Conservation (phyloP, 2,888 invertebrate species). For the Spodoptera picta region DNA sequence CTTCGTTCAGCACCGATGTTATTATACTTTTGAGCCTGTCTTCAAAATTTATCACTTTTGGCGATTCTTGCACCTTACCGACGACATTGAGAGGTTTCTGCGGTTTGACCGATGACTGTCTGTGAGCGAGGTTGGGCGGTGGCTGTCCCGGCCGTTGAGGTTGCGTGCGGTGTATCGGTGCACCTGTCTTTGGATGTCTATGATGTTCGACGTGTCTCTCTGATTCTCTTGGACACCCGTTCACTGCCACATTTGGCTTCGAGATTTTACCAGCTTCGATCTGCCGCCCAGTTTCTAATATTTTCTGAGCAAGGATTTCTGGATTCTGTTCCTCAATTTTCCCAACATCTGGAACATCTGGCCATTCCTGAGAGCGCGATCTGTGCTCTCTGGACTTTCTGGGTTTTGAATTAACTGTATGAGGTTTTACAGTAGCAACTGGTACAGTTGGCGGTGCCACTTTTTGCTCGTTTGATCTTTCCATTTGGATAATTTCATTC, state of each 20-base stretch:
- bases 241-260: slow-evolving; percentile 81
- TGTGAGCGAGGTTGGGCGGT: slow-evolving; percentile 62
- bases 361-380: slow-evolving; percentile 96
- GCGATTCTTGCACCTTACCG: slow-evolving; percentile 92
- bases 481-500: slow-evolving; percentile 92
- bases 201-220: slow-evolving; percentile 71
- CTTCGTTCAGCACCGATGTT: slow-evolving; percentile 95
- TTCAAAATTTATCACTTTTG: slow-evolving; percentile 94
- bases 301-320: slow-evolving; percentile 96
- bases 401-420: slow-evolving; percentile 78
- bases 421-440: slow-evolving; percentile 82
- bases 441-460: slow-evolving; percentile 71
- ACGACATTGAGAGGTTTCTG: slow-evolving; percentile 84
- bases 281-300: slow-evolving; percentile 95
- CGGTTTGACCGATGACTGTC: slow-evolving; percentile 74
- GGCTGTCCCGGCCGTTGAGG: slow-evolving; percentile 64
- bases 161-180: slow-evolving; percentile 68
- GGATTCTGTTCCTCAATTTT: slow-evolving; percentile 98
- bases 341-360: slow-evolving; percentile 95
- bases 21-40: slow-evolving; percentile 96
- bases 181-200: slow-evolving; percentile 54
- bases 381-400: slow-evolving; percentile 91
- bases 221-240: slow-evolving; percentile 76
- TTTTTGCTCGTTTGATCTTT: slow-evolving; percentile 91
- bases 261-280: slow-evolving; percentile 94